A percentile compares a stretch with the other conserved stretches of the same genome.
phyloP scores from a whole-genome alignment of 92 coral and sea anemone genomes.

The Siderastrea radians region DNA sequence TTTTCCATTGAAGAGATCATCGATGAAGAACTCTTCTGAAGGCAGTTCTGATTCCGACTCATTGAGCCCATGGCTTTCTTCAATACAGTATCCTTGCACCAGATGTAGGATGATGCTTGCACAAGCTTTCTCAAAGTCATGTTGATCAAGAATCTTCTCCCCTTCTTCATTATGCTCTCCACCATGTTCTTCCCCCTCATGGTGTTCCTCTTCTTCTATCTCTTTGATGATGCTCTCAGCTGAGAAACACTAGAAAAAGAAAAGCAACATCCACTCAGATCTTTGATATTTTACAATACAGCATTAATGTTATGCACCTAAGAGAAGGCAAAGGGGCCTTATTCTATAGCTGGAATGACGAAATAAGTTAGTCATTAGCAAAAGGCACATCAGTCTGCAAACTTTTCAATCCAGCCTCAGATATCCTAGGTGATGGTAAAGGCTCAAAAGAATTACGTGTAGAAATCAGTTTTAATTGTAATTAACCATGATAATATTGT shows the following conservation, averaged over 20 bases:
- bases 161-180: conserved; percentile 43
- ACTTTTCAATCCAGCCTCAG: too few species aligned
- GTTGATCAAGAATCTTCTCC: conserved; percentile 61
- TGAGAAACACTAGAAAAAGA: conserved; percentile 65
- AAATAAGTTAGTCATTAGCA: too few species aligned
- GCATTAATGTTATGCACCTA: too few species aligned
- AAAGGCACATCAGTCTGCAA: too few species aligned
- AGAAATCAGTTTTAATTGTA: too few species aligned
- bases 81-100: conserved; percentile 79
- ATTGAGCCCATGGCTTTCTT: conserved; percentile 58
- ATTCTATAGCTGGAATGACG: too few species aligned
- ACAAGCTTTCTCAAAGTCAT: conserved; percentile 81
- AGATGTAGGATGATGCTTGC: conserved; percentile 82
- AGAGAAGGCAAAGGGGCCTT: not conserved
- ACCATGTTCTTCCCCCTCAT: conserved; percentile 23
- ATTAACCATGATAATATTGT: too few species aligned
- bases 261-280: not conserved
- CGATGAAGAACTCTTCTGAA: conserved; percentile 68
- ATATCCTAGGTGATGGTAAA: too few species aligned
- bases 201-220: conserved; percentile 32
- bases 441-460: too few species aligned
- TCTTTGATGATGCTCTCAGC: conserved; percentile 57
- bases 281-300: too few species aligned
- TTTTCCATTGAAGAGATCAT: conserved; percentile 62
- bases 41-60: conserved; percentile 59